Evolutionary conservation across 2,113 vertebrate genomes (phyloP), one percentile per base, ranked within the genome.

Genomic region (Pelusios castaneus): DNA sequence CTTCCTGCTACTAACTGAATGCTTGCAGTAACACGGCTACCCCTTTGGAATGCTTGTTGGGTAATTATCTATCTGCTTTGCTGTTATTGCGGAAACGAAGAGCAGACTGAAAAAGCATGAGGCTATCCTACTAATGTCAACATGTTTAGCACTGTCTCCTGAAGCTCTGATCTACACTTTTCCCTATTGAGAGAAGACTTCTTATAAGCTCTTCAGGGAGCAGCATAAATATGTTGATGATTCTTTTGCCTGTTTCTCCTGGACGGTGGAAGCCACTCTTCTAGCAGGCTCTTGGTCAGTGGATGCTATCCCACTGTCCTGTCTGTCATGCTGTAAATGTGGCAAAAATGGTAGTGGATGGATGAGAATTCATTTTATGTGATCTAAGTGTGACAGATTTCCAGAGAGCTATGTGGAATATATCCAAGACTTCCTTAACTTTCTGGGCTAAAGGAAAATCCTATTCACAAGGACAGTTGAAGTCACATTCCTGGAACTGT

Each of bases 31-130:
- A 67, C n/a, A n/a, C n/a, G n/a, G n/a, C n/a, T n/a, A n/a, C n/a
- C n/a, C n/a, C n/a, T n/a, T n/a, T n/a, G n/a, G n/a, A n/a, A n/a
- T n/a, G 29, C 80, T 31, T 67, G 7, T 24, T 78, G 11, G 41
- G 70, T 38, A 75, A 12, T 73, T 31, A 67, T 8, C 5, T 31
- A 67, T 8, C 5, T 84, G 45, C 0, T 0, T 73, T 17, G 2
- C 63, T 84, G n/a, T 27, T 55, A 0, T 41, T 8, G 83, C n/a
- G 80, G 27, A 51, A 25, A 55, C 19, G 25, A 82, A 63, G 8
- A 24, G 19, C 1, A 10, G 34, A 10, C 4, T 85, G 49, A 52
- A 78, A 27, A 8, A 60, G 10, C 43, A 87, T 29, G 27, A 55
- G 34, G 45, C 43, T 75, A 0, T 38, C 52, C 86, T 91, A 56